Conservation (phyloP, 2,888 invertebrate genomes). For the Plebejus melissa region DNA sequence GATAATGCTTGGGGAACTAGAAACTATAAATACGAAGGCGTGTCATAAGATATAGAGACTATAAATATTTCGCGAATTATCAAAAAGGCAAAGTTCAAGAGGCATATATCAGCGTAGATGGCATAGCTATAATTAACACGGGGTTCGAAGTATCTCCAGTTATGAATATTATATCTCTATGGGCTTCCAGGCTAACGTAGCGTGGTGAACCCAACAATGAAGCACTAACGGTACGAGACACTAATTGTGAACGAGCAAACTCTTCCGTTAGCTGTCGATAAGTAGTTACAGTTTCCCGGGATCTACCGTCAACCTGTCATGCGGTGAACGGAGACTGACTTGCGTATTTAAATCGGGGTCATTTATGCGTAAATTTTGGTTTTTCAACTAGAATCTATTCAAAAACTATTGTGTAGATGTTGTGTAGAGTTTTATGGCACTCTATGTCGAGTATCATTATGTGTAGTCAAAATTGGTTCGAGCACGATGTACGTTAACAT, state of each 20-base stretch:
- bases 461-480: neutral
- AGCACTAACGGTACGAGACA: conserved; percentile 68
- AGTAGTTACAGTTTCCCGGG: conserved; percentile 45
- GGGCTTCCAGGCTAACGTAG: conserved; percentile 44
- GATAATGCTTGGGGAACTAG: neutral
- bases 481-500: neutral
- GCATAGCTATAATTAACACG: neutral
- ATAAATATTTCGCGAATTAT: conserved; percentile 20
- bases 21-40: neutral
- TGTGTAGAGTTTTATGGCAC: neutral
- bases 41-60: neutral
- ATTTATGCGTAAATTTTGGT: neutral
- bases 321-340: conserved; percentile 7
- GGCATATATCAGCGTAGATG: neutral
- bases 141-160: neutral
- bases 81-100: conserved; percentile 23
- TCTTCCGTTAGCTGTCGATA: conserved; percentile 60
- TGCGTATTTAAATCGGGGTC: conserved; percentile 11
- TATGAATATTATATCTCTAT: conserved; percentile 17
- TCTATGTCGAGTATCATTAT: neutral
- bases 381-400: neutral
- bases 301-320: conserved; percentile 38
- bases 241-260: conserved; percentile 68
- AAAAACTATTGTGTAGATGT: neutral
- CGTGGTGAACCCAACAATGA: conserved; percentile 61